Conservation (phyloP, 2,113 vertebrate genomes). For the Bufo bufo region DNA sequence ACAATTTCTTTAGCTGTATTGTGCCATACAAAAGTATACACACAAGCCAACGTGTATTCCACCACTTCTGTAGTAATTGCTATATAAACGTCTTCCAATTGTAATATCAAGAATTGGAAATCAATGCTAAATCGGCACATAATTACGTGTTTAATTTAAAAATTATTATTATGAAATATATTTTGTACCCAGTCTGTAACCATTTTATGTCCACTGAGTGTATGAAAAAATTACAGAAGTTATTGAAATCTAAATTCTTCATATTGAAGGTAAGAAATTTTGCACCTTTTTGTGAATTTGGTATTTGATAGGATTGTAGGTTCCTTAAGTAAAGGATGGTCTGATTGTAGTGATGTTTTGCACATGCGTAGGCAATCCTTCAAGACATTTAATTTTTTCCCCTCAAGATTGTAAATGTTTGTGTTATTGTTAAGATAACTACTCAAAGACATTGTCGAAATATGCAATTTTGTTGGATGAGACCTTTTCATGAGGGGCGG, state of each 20-base stretch:
- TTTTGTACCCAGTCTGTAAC: slow-evolving; percentile 15
- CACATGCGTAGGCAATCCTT: slow-evolving; percentile 60
- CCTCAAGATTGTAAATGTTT: slow-evolving; percentile 17
- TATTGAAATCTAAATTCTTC: slow-evolving; percentile 66
- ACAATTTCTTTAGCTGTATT: neutral
- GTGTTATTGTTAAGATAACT: neutral
- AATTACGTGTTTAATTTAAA: neutral
- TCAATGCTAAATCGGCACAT: slow-evolving; percentile 3
- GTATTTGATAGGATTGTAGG: slow-evolving; percentile 61
- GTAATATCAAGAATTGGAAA: neutral
- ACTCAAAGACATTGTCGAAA: neutral
- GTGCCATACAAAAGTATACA: slow-evolving; percentile 39
- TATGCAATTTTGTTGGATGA: neutral
- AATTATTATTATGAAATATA: neutral
- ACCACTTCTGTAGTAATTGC: slow-evolving; percentile 33
- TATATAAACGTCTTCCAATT: neutral
- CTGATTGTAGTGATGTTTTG: slow-evolving; percentile 60
- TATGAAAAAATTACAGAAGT: slow-evolving; percentile 53
- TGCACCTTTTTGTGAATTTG: slow-evolving; percentile 59
- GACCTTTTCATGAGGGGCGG: neutral
- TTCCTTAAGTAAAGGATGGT: slow-evolving; percentile 59
- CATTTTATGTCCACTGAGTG: neutral
- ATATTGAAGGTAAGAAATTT: slow-evolving; percentile 71
- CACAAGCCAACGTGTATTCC: slow-evolving; percentile 31
- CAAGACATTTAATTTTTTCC: neutral